Percentiles rank a stretch among this genome's conserved stretches.
These are phyloP conservation scores for Stomatorhinus ivindoensis DNA, from an alignment of 2,113 vertebrate species.

Conservation along the genomic window DNA sequence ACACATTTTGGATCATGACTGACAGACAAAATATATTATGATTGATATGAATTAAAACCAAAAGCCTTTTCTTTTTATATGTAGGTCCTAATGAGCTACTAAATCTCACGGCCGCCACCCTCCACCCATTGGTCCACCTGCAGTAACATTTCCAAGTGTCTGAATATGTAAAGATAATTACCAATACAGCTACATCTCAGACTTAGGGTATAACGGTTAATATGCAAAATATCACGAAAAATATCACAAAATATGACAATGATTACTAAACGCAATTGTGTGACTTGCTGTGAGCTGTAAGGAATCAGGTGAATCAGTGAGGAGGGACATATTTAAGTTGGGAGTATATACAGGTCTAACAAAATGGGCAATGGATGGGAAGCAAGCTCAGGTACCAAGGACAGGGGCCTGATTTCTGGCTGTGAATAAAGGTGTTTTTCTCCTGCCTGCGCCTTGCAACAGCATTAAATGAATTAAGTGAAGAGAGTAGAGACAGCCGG, in stretches of 20 bases:
- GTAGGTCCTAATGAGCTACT: not conserved
- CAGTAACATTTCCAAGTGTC: not conserved
- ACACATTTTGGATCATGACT: not conserved
- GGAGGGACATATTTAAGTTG: not conserved
- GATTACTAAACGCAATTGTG: not conserved
- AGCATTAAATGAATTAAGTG: not conserved
- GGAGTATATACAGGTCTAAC: not conserved
- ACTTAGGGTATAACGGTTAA: not conserved
- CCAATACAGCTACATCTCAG: not conserved
- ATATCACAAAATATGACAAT: not conserved
- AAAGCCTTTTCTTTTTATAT: not conserved
- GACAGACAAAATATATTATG: not conserved
- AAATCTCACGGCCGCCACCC: not conserved
- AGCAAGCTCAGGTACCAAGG: not conserved
- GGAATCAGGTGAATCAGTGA: not conserved
- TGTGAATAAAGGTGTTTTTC: not conserved
- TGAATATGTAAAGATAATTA: not conserved
- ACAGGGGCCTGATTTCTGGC: too few relatives aligned
- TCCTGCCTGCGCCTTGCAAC: not conserved
- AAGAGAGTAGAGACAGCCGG: not conserved
- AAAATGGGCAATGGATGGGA: not conserved
- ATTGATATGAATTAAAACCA: not conserved
- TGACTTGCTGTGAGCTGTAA: not conserved
- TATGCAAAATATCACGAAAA: not conserved
- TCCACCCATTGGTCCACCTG: not conserved